Conservation (phyloP, 2,888 invertebrate species). For the Pegoplata infirma region DNA sequence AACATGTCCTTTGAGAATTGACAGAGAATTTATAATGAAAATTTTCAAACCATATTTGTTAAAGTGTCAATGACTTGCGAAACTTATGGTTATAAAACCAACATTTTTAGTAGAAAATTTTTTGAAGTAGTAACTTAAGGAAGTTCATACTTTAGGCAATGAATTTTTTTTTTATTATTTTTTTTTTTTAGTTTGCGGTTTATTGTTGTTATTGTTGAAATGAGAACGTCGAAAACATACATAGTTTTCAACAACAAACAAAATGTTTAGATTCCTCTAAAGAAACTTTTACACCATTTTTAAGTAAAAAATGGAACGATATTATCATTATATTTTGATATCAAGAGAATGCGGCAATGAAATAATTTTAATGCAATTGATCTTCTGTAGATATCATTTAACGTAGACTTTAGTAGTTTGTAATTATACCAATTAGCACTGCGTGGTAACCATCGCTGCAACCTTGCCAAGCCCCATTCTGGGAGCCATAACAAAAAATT, state of each 20-base stretch:
- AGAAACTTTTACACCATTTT: background rate
- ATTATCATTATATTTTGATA: too few species aligned
- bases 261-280: constrained; percentile 43
- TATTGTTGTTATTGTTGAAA: constrained; percentile 48
- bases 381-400: too few species aligned
- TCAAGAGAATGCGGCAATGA: too few species aligned
- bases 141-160: constrained; percentile 51
- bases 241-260: constrained; percentile 17
- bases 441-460: too few species aligned
- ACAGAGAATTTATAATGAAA: constrained; percentile 61
- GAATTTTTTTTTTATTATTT: constrained; percentile 40
- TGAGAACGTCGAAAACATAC: constrained; percentile 32
- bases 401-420: too few species aligned
- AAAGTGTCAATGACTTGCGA: constrained; percentile 59
- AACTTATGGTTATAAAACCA: constrained; percentile 46
- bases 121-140: constrained; percentile 41
- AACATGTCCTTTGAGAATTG: constrained; percentile 61
- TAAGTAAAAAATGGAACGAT: background rate
- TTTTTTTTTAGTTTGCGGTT: too few species aligned
- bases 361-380: too few species aligned
- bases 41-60: constrained; percentile 57
- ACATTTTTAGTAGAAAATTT: constrained; percentile 1
- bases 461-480: too few species aligned
- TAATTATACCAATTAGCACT: too few species aligned
- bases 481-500: too few species aligned